Percentiles rank a stretch among this genome's conserved stretches.
Evolutionary conservation across 2,113 vertebrate species (phyloP).

Genomic region (Lutjanus erythropterus): DNA sequence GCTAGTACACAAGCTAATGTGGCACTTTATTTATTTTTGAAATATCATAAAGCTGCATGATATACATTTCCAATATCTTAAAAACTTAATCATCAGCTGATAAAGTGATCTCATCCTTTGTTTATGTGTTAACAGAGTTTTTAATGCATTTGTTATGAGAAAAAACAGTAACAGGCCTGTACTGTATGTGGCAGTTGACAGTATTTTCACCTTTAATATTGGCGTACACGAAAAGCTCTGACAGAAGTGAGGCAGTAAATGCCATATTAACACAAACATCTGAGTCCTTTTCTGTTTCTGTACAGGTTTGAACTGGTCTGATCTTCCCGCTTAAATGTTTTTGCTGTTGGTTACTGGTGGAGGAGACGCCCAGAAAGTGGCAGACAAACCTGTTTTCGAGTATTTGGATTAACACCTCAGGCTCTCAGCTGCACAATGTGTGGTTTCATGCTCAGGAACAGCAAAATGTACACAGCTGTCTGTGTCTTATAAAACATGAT

Average conservation of each 20-base stretch:
- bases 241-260: constrained; percentile 7
- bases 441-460: constrained; percentile 46
- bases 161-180: constrained; percentile 22
- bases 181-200: constrained; percentile 14
- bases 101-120: not conserved
- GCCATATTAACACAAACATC: constrained; percentile 15
- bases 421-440: constrained; percentile 6
- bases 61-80: not conserved
- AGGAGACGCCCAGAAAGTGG: constrained; percentile 32
- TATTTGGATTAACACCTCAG: constrained; percentile 40
- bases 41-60: too few relatives aligned
- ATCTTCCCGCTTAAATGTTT: constrained; percentile 49
- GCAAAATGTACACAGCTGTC: not conserved
- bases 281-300: not conserved
- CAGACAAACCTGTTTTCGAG: constrained; percentile 70
- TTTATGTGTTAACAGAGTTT: constrained; percentile 25
- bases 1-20: not conserved
- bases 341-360: not conserved
- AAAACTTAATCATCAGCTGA: not conserved
- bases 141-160: constrained; percentile 14
- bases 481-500: constrained; percentile 44
- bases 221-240: constrained; percentile 30
- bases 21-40: too few relatives aligned
- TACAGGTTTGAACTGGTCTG: constrained; percentile 65
- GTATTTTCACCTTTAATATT: constrained; percentile 36